These are phyloP conservation scores for Python bivittatus DNA, from an alignment of 2,113 vertebrate species.

Conservation along the genomic window DNA sequence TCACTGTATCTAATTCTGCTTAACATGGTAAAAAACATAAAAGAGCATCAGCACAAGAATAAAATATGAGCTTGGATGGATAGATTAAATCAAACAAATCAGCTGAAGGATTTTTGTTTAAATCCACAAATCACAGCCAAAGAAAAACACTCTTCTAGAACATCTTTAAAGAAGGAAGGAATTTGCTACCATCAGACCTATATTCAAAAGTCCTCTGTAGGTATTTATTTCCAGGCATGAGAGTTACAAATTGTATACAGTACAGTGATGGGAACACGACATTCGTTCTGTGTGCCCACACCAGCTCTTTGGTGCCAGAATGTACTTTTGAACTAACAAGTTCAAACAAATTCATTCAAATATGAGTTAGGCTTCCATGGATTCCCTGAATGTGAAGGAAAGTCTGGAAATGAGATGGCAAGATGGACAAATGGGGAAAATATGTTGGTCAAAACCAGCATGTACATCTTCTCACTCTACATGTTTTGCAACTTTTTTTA, in stretches of 20 bases:
- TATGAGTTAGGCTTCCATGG: background rate
- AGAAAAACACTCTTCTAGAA: background rate
- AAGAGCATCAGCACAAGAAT: background rate
- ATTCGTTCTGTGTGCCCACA: background rate
- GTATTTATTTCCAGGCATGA: background rate
- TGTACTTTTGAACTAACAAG: background rate
- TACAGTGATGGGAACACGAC: background rate
- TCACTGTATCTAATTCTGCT: slow-evolving; percentile 58
- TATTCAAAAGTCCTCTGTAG: background rate
- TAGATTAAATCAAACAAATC: slow-evolving; percentile 32
- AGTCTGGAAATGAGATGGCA: background rate
- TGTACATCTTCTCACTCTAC: background rate
- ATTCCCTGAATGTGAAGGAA: background rate
- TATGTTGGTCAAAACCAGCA: background rate
- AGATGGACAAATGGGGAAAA: background rate
- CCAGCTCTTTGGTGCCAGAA: background rate
- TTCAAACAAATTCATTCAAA: background rate
- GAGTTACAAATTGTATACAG: background rate
- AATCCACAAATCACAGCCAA: background rate
- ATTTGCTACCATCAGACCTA: background rate
- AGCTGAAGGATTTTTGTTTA: background rate
- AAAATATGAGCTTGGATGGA: slow-evolving; percentile 46
- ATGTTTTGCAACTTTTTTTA: no score
- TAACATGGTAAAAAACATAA: background rate
- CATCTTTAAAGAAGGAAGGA: background rate